These are phyloP conservation scores for Chrysolophus pictus DNA, from an alignment of 2,797 vertebrate species.

Conservation along the genomic window DNA sequence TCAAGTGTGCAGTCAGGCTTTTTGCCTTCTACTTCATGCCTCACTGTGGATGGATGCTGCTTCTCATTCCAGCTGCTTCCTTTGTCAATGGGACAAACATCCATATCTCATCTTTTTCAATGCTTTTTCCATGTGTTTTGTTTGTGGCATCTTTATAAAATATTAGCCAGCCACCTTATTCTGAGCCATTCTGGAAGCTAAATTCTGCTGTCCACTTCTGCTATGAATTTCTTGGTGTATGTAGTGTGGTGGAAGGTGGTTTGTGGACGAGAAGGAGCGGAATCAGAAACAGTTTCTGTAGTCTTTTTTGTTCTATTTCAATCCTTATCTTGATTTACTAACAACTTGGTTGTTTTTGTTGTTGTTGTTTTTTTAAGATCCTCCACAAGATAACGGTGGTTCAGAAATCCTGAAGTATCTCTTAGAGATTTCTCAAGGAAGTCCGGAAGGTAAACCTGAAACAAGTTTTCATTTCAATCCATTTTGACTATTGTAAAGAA, in stretches of 20 bases:
- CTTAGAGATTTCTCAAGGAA: slow-evolving; percentile 92
- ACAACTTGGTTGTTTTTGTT: background rate
- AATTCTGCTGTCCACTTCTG: background rate
- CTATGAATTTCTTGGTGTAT: background rate
- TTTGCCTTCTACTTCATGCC: background rate
- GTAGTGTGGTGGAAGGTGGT: background rate
- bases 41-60: background rate
- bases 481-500: background rate
- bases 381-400: slow-evolving; percentile 94
- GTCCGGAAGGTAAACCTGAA: slow-evolving; percentile 87
- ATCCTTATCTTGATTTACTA: background rate
- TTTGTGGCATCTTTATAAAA: background rate
- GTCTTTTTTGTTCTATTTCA: background rate
- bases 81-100: background rate
- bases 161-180: background rate
- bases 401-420: slow-evolving; percentile 94
- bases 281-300: background rate
- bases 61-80: background rate
- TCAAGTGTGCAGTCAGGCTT: background rate
- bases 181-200: background rate
- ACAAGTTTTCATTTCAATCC: background rate
- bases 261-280: background rate
- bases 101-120: fast-evolving
- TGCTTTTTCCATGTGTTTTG: background rate
- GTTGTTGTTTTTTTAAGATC: slow-evolving; percentile 80